These are phyloP conservation scores for Gyrodactylus salaris DNA, from an alignment of 1,140 invertebrate genomes.

Conservation along the genomic window DNA sequence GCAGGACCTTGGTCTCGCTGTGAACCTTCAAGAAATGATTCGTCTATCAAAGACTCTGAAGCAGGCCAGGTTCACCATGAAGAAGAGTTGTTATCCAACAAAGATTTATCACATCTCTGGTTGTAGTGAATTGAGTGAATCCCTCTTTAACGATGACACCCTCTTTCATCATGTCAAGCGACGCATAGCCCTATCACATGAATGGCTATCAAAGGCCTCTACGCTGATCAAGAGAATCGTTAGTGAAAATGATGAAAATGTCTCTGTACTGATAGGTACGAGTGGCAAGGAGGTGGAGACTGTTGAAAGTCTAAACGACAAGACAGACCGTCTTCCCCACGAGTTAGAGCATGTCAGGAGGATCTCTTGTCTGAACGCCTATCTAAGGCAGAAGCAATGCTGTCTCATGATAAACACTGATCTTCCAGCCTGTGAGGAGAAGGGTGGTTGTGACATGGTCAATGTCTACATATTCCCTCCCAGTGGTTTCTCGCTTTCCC, in stretches of 20 bases:
- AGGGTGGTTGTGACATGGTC: not conserved
- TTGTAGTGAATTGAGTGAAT: not conserved
- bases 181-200: not conserved
- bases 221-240: not conserved
- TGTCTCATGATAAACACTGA: not conserved
- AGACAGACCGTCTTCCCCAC: not conserved
- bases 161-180: not conserved
- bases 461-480: not conserved
- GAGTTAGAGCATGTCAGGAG: not conserved
- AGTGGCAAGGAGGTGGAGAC: not conserved
- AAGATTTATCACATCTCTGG: not conserved
- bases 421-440: not conserved
- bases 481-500: not conserved
- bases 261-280: not conserved
- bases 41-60: not conserved
- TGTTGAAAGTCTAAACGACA: not conserved
- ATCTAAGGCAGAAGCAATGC: not conserved
- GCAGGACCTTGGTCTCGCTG: not conserved
- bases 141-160: not conserved
- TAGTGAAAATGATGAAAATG: not conserved
- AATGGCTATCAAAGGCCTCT: not conserved
- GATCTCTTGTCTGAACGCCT: not conserved
- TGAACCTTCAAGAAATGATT: not conserved
- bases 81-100: not conserved
- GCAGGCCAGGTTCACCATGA: not conserved